Evolutionary conservation across 2,797 vertebrate species (phyloP).

Genomic region (Amblyopsis hoosieri): DNA sequence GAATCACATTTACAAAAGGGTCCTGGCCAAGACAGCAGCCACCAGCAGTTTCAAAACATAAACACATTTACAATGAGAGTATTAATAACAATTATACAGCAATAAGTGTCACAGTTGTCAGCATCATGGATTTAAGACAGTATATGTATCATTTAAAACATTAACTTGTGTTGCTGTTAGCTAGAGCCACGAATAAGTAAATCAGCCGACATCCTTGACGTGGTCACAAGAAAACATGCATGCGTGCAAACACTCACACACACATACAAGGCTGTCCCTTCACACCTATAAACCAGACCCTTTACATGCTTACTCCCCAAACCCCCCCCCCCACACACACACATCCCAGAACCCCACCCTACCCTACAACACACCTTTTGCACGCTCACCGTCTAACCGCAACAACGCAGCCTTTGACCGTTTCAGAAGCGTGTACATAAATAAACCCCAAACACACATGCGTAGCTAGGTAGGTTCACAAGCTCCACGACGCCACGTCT

Average conservation of each 20-base stretch:
- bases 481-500: constrained; percentile 65
- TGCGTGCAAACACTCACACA: neutral
- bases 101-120: no score
- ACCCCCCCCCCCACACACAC: constrained; percentile 11
- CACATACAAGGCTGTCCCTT: constrained; percentile 34
- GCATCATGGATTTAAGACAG: no score
- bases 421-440: constrained; percentile 24
- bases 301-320: constrained; percentile 66
- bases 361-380: constrained; percentile 55
- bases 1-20: no score
- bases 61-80: no score
- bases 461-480: constrained; percentile 54
- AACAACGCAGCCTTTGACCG: constrained; percentile 63
- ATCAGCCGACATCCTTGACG: constrained; percentile 14
- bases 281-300: constrained; percentile 65
- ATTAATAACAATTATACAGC: no score
- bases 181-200: constrained; percentile 6
- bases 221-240: constrained; percentile 21
- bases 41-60: no score
- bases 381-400: constrained; percentile 40
- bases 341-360: constrained; percentile 56
- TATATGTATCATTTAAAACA: no score
- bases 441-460: constrained; percentile 8
- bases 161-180: constrained; percentile 3
- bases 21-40: no score